Evolutionary conservation across 37 sponge, comb jelly and placozoan genomes (phyloP).

Genomic region (Beroe ovata): DNA sequence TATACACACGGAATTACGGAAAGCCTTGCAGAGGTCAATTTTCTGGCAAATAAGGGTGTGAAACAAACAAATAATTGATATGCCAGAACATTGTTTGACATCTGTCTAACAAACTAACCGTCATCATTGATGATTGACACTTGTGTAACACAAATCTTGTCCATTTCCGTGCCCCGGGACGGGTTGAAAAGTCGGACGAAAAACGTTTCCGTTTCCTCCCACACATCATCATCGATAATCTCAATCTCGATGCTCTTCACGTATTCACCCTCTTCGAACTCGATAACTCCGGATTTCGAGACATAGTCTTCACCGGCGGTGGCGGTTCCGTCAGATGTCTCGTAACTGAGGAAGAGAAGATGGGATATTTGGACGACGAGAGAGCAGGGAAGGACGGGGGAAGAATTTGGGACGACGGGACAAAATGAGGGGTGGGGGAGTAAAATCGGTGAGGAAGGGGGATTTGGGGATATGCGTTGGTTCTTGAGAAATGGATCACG

Average conservation of each 20-base stretch:
- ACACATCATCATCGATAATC: constrained; percentile 66
- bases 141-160: constrained; percentile 35
- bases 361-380: background rate
- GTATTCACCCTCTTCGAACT: constrained; percentile 52
- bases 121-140: constrained; percentile 67
- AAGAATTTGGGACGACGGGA: no score
- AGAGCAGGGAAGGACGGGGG: background rate
- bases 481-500: no score
- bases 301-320: constrained; percentile 63
- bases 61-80: no score
- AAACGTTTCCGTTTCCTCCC: constrained; percentile 66
- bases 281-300: constrained; percentile 25
- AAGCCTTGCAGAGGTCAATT: no score
- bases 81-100: no score
- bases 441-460: no score
- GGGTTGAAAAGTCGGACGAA: constrained; percentile 65
- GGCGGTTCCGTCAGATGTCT: constrained; percentile 67
- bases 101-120: constrained; percentile 61
- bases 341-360: constrained; percentile 17
- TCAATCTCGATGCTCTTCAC: constrained; percentile 56
- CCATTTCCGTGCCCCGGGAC: constrained; percentile 51
- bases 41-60: no score
- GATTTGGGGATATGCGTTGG: no score
- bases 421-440: no score
- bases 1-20: no score